Conservation (phyloP, 1,140 invertebrate genomes). For the Maconellicoccus hirsutus region DNA sequence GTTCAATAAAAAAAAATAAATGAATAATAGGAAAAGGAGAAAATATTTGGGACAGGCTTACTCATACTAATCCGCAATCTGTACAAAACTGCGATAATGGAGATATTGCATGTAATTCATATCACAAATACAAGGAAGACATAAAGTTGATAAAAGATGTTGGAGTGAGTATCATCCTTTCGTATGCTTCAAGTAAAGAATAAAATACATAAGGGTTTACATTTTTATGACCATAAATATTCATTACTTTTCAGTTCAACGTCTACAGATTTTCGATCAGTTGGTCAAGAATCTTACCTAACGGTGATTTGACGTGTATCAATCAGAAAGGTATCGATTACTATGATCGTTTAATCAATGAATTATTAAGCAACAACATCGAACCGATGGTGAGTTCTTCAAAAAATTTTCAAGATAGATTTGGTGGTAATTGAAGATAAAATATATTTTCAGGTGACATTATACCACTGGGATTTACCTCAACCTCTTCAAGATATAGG, state of each 20-base stretch:
- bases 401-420: too few species aligned
- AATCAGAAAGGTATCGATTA: conserved; percentile 50
- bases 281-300: conserved; percentile 53
- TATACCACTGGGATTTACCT: conserved; percentile 44
- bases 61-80: conserved; percentile 35
- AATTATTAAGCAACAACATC: conserved; percentile 41
- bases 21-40: conserved; percentile 32
- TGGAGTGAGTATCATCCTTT: conserved; percentile 36
- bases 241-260: too few species aligned
- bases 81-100: conserved; percentile 44
- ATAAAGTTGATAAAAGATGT: conserved; percentile 38
- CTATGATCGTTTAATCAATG: conserved; percentile 51
- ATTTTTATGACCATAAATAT: too few species aligned
- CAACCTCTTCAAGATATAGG: conserved; percentile 43
- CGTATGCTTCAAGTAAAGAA: too few species aligned
- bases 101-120: conserved; percentile 46
- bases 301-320: conserved; percentile 44
- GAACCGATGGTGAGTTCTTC: conserved; percentile 38
- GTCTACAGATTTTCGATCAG: conserved; percentile 57
- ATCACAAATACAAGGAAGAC: conserved; percentile 45
- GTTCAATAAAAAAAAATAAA: too few species aligned
- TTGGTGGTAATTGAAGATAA: background rate
- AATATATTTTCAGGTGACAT: conserved; percentile 33
- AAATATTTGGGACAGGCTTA: conserved; percentile 33
- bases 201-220: too few species aligned